phyloP scores from a whole-genome alignment of 2,113 vertebrate species.

The Pantherophis guttatus region DNA sequence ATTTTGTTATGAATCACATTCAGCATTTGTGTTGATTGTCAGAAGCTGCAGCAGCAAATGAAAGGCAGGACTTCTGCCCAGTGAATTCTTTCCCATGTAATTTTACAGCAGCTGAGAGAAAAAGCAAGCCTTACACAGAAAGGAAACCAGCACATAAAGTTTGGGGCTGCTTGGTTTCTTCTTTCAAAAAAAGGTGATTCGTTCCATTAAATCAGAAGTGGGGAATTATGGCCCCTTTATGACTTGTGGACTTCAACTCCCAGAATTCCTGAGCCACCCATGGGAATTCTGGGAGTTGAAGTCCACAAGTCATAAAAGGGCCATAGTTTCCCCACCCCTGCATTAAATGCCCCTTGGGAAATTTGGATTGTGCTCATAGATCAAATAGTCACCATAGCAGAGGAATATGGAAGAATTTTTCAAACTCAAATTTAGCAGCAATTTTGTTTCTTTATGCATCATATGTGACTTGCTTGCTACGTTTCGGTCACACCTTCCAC shows the following conservation, averaged over 20 bases:
- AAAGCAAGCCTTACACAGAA: not conserved
- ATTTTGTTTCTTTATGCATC: not conserved
- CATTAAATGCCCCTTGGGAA: not conserved
- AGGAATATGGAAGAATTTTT: not conserved
- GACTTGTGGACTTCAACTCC: no score
- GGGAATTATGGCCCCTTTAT: no score
- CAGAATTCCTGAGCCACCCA: no score
- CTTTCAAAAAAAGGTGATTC: not conserved
- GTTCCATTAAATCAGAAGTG: not conserved
- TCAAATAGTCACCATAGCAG: not conserved
- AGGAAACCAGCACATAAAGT: not conserved
- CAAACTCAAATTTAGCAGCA: not conserved
- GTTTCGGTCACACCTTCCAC: not conserved
- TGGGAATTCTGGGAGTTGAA: no score
- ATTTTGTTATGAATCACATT: constrained; percentile 17
- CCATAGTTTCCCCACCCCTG: no score
- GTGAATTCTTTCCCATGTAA: not conserved
- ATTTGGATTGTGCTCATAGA: not conserved
- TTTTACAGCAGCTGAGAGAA: not conserved
- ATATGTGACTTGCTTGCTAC: not conserved
- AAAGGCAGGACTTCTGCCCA: not conserved
- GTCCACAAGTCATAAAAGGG: no score
- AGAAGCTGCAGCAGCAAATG: not conserved
- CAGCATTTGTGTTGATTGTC: not conserved
- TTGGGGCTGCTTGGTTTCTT: not conserved